Base-by-base conservation (phyloP, 2,797 vertebrate genomes). In the Myripristis jacobus region DNA sequence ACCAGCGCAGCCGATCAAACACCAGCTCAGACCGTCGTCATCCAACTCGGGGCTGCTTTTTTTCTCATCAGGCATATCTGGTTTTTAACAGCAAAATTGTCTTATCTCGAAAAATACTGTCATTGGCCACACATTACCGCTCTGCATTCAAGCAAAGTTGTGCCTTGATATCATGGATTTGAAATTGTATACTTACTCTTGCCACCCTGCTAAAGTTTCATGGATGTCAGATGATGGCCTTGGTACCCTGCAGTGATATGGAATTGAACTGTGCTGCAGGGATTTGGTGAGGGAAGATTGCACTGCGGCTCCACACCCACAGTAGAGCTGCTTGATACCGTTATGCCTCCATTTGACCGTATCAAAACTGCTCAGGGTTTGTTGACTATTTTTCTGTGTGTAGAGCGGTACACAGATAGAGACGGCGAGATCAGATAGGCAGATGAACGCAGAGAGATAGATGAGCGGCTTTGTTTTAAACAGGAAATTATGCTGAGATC, bases 211-310 rank as follows among this genome's bases (percentile, higher is more conserved):
- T 78, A 83, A 70, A 69, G 81, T 83, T 83, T 87, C 79, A 82
- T 77, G 81, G 65, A 81, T 87, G 81, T 84, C 83, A 84, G 80
- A 85, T 90, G 76, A 73, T 38, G 61, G 82, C 70, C 79, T 25
- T 54, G 79, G 55, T 70, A 72, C 76, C 72, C 88, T 86, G 76
- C 77, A 71, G 88, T 84, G 83, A 81, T 82, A 66, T 69, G 79
- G 88, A 90, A 91, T 89, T 91, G 90, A 89, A 88, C 85, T 87
- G 85, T 81, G 83, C 87, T 84, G 78, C 70, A 64, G 91, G 87
- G 87, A 89, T 88, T 90, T 88, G 61, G 78, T 70, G 66, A 56
- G 54, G 67, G 56, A 29, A 86, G 81, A 90, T 89, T 87, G 77
- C 80, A 87, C 60, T 22, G 79, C 53, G 57, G 61, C 78, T 75